Conservation (phyloP, 92 coral and sea anemone species). For the Epizoanthus ramosus region DNA sequence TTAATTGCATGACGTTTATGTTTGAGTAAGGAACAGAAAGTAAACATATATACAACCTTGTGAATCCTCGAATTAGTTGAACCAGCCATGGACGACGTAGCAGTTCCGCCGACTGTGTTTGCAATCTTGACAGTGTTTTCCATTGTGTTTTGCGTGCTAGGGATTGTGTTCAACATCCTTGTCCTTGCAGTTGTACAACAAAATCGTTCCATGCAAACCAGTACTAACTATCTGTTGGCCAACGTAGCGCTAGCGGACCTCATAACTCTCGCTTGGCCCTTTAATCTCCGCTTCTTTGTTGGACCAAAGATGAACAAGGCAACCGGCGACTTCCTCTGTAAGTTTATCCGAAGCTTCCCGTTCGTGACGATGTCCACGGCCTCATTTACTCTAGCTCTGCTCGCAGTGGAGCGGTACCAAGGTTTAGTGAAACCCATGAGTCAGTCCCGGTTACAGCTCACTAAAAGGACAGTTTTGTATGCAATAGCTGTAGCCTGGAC, state of each 20-base stretch:
- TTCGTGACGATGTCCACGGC: constrained; percentile 3
- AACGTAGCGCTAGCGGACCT: constrained; percentile 9
- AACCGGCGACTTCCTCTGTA: constrained; percentile 16
- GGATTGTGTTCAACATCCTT: background rate
- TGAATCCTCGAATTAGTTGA: background rate
- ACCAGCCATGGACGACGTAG: background rate
- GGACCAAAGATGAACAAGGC: background rate
- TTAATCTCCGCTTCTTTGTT: background rate
- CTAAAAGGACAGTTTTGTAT: background rate
- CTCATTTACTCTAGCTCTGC: background rate
- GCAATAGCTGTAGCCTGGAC: background rate
- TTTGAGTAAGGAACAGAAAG: no score
- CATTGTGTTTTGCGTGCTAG: background rate
- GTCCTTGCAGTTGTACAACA: constrained; percentile 9
- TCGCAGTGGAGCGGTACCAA: background rate
- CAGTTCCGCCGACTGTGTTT: background rate
- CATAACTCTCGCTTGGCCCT: constrained; percentile 6
- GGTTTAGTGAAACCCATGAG: constrained; percentile 14
- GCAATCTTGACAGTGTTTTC: background rate
- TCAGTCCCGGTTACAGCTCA: background rate
- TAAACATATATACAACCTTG: no score
- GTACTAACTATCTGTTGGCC: constrained; percentile 13
- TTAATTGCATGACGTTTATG: no score
- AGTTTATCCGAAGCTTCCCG: constrained; percentile 8
- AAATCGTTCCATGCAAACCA: constrained; percentile 12